Percentiles rank a stretch among this genome's conserved stretches.
phyloP scores from a whole-genome alignment of 2,888 invertebrate genomes.

The Thymelicus acteon region DNA sequence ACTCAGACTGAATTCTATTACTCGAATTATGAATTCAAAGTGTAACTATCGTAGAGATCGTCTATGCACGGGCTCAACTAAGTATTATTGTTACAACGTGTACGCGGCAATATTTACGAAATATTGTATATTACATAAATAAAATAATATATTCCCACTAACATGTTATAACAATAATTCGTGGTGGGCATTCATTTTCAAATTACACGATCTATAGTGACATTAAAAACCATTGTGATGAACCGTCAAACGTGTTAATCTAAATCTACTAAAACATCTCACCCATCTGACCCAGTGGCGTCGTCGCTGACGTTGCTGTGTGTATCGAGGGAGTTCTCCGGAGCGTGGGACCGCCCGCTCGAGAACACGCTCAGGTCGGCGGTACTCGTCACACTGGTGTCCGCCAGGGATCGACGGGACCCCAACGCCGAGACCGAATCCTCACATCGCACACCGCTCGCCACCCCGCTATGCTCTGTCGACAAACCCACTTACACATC shows the following conservation, averaged over 20 bases:
- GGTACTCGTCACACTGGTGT: slow-evolving; percentile 93
- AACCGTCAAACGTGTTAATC: neutral
- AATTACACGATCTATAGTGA: too few species aligned
- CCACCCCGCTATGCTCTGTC: slow-evolving; percentile 75
- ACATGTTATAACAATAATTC: too few species aligned
- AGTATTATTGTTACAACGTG: too few species aligned
- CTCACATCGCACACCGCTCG: slow-evolving; percentile 68
- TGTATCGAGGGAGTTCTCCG: slow-evolving; percentile 90
- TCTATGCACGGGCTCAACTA: too few species aligned
- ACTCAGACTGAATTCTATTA: neutral
- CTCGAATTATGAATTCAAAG: neutral
- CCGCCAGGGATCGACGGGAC: slow-evolving; percentile 91
- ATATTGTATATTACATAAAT: too few species aligned
- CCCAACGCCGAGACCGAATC: slow-evolving; percentile 90
- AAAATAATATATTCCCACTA: too few species aligned
- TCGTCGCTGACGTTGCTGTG: slow-evolving; percentile 91
- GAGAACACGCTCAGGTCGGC: slow-evolving; percentile 93
- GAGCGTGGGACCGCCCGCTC: slow-evolving; percentile 89
- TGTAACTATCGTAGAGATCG: neutral
- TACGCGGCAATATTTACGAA: too few species aligned
- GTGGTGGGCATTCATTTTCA: too few species aligned
- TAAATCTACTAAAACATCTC: slow-evolving; percentile 67
- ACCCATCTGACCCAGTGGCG: slow-evolving; percentile 88
- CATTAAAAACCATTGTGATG: too few species aligned
- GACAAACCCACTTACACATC: slow-evolving; percentile 37